Base-by-base conservation (phyloP, 2,797 vertebrate species). In the Melanotaenia nigrans region DNA sequence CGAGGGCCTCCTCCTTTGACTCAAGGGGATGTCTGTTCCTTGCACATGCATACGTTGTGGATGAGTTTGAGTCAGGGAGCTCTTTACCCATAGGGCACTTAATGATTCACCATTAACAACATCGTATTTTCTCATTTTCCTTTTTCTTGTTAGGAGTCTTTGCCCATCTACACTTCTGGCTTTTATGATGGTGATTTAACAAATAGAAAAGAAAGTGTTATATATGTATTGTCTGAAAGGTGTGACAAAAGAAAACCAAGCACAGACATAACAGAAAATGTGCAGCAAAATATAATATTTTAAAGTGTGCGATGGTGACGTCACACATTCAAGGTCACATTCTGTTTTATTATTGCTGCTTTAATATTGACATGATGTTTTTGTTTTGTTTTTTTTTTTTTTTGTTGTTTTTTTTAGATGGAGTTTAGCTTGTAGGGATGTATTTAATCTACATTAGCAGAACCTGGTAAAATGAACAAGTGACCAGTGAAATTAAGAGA, bases 61-160 rank as follows among this genome's bases (percentile, higher is more conserved):
- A 78, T 79, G 55, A 85, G 79, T 81, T 90, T 82, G 82, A 89
- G 84, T 89, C 88, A 76, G 83, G 77, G 40, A 81, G 75, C 59
- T 77, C 38, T 85, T 84, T 71, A 75, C 78, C 90, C 82, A 85
- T 60, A 80, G 87, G 88, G 84, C 82, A 81, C 65, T 60, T 58
- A 9, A 77, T 93, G 88, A 92, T 80, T 92, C 90, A 88, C 77
- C 83, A 78, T 73, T 75, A 83, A 20, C 78, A 84, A 68, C 61
- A 58, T 71, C 61, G 20, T 71, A 53, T 71, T 65, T 63, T 59
- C 53, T 68, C 38, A 57, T 54, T 61, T 64, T 57, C 33, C 14
- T 51, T 36, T 60, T 78, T 75, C 35, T 74, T 71, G 33, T 79
- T 75, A 57, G 62, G 40, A 61, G 71, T 68, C n/a, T 70, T 68